Evolutionary conservation across 2,113 vertebrate genomes (phyloP).

Genomic region (Nasalis larvatus): DNA sequence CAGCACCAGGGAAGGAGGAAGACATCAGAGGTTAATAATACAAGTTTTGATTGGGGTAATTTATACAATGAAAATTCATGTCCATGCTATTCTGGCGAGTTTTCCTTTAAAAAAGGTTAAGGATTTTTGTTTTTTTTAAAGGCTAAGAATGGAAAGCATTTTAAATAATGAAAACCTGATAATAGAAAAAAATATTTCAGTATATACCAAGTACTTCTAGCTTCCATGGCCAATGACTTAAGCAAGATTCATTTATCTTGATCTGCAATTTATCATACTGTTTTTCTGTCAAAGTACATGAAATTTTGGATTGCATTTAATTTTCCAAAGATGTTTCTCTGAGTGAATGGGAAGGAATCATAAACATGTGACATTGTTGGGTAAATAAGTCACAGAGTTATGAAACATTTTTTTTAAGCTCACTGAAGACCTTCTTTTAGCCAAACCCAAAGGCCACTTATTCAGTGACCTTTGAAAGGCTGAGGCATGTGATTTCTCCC

Average conservation of each 20-base stretch:
- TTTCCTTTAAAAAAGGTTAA: constrained; percentile 59
- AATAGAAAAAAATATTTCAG: constrained; percentile 21
- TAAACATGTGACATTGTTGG: constrained; percentile 9
- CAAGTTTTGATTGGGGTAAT: constrained; percentile 69
- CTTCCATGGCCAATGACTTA: background rate
- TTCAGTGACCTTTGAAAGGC: background rate
- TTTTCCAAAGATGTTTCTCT: constrained; percentile 32
- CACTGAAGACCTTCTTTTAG: background rate
- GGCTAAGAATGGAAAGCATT: constrained; percentile 19
- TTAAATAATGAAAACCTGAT: constrained; percentile 60
- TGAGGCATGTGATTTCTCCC: background rate
- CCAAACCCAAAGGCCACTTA: background rate
- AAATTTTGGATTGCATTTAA: constrained; percentile 40
- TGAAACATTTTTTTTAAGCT: background rate
- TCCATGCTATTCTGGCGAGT: constrained; percentile 40
- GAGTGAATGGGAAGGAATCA: background rate
- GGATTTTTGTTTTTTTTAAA: constrained; percentile 38
- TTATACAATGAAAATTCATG: constrained; percentile 73
- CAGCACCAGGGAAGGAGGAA: background rate
- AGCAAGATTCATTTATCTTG: constrained; percentile 41
- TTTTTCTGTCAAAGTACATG: constrained; percentile 49
- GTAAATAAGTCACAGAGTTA: background rate
- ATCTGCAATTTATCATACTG: constrained; percentile 52
- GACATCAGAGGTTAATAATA: constrained; percentile 76
- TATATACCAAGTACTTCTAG: background rate